Conservation (phyloP, 2,797 vertebrate species). For the Argentina silus region DNA sequence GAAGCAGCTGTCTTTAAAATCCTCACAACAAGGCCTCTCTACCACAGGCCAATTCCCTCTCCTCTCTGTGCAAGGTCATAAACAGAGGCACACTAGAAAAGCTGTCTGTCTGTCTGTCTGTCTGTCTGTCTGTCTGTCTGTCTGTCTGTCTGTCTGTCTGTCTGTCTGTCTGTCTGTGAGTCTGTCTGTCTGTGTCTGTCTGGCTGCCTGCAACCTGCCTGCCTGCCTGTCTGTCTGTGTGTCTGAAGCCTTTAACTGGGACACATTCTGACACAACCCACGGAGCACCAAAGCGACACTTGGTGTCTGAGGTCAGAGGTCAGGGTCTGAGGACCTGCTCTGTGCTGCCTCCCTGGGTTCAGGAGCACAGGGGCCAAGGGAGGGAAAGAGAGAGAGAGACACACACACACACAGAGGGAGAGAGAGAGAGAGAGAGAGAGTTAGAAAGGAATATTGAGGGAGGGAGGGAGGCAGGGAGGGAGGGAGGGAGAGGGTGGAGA, state of each 20-base stretch:
- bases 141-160: constrained; percentile 6
- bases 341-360: background rate
- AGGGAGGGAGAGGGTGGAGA: background rate
- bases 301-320: too few relatives aligned
- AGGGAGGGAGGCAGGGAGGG: constrained; percentile 19
- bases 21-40: too few relatives aligned
- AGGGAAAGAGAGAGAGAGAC: constrained; percentile 1
- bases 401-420: background rate
- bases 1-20: too few relatives aligned
- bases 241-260: background rate
- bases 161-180: too few relatives aligned
- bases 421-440: background rate
- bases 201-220: too few relatives aligned
- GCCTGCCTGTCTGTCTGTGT: too few relatives aligned
- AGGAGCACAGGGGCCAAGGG: constrained; percentile 11
- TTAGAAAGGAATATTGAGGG: background rate
- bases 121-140: background rate
- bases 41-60: too few relatives aligned
- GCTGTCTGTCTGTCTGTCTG: constrained; percentile 14
- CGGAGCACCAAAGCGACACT: background rate
- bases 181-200: too few relatives aligned
- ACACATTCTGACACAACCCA: background rate
- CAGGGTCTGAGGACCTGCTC: background rate
- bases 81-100: background rate
- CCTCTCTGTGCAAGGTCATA: too few relatives aligned